phyloP scores from a whole-genome alignment of 2,113 vertebrate species.

The Guaruba guarouba region DNA sequence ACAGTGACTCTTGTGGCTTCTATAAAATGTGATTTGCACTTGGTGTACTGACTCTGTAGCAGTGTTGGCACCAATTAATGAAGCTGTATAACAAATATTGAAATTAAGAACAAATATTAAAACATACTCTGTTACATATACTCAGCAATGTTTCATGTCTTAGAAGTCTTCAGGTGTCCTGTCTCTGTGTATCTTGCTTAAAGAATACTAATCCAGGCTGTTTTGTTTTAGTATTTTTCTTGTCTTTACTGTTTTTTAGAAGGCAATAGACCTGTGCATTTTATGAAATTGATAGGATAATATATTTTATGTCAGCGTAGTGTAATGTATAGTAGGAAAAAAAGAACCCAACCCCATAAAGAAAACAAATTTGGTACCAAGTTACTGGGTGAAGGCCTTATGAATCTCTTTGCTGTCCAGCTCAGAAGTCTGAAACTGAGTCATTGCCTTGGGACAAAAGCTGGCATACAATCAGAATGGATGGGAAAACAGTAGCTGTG shows the following conservation, averaged over 20 bases:
- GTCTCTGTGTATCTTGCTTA: not conserved
- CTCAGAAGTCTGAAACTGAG: not conserved
- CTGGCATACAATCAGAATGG: not conserved
- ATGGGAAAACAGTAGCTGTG: not conserved
- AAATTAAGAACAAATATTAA: not conserved
- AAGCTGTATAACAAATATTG: not conserved
- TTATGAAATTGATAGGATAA: not conserved
- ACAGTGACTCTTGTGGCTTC: not conserved
- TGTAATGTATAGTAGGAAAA: not conserved
- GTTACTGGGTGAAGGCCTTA: not conserved
- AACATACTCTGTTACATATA: not conserved
- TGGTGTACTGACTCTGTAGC: not conserved
- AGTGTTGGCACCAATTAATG: not conserved
- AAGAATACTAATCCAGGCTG: not conserved
- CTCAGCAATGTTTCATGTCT: not conserved
- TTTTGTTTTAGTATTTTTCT: not conserved
- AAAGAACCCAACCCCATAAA: not conserved
- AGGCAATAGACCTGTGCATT: not conserved
- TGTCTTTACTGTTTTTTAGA: not conserved
- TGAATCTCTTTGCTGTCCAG: conserved; percentile 61
- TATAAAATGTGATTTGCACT: not conserved
- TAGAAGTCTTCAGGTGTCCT: not conserved
- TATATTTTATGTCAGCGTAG: not conserved
- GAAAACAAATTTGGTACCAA: conserved; percentile 36
- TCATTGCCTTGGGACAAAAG: conserved; percentile 1